These are phyloP conservation scores for Pluvialis apricaria DNA, from an alignment of 2,113 vertebrate species.

Conservation along the genomic window DNA sequence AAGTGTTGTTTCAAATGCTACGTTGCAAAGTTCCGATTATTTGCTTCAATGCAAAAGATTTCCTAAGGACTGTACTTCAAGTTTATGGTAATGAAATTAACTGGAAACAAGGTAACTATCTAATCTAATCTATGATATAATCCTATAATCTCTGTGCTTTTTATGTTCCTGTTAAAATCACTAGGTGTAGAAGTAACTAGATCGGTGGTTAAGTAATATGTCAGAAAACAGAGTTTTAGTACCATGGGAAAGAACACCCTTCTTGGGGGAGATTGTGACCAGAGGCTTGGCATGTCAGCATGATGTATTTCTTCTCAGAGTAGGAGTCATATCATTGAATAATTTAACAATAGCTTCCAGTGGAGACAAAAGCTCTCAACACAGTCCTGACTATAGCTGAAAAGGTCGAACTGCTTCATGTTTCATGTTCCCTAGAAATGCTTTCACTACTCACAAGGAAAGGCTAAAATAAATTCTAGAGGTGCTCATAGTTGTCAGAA, in stretches of 20 bases:
- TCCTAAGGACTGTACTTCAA: slow-evolving; percentile 79
- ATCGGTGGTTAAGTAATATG: not conserved
- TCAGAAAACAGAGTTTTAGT: not conserved
- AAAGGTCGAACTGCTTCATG: not conserved
- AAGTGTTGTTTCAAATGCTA: slow-evolving; percentile 76
- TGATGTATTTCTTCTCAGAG: not conserved
- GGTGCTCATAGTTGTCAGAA: not conserved
- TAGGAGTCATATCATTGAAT: not conserved
- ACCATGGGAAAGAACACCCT: not conserved
- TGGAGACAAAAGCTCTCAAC: not conserved
- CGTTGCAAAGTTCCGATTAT: slow-evolving; percentile 71
- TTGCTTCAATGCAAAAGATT: slow-evolving; percentile 91
- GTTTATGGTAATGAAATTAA: slow-evolving; percentile 64
- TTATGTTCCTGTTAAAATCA: not conserved
- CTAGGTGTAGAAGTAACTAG: not conserved
- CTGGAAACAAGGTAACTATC: slow-evolving; percentile 81
- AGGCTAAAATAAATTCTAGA: not conserved
- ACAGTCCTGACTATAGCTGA: not conserved
- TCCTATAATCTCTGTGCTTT: not conserved
- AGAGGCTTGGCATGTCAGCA: not conserved
- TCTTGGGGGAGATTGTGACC: not conserved
- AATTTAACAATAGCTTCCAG: not conserved
- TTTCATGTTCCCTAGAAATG: not conserved
- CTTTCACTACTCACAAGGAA: not conserved
- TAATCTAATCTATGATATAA: not conserved